phyloP scores from a whole-genome alignment of 2,888 invertebrate species.

The Eupithecia subumbrata region DNA sequence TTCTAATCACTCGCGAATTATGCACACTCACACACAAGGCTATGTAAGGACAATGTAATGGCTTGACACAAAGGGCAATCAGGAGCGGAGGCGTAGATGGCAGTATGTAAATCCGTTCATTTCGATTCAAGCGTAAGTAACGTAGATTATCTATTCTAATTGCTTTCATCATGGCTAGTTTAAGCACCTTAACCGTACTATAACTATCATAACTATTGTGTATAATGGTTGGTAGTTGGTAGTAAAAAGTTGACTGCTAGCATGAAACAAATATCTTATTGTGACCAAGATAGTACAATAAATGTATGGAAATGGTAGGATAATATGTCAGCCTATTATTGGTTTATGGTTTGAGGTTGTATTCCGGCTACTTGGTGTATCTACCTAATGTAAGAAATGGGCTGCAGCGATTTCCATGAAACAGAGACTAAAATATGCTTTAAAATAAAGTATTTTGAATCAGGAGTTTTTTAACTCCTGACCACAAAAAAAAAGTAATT shows the following conservation, averaged over 20 bases:
- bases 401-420: neutral
- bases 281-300: no score
- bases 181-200: neutral
- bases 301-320: no score
- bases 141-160: neutral
- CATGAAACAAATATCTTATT: no score
- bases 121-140: neutral
- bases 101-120: neutral
- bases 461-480: no score
- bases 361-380: neutral
- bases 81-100: neutral
- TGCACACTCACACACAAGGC: neutral
- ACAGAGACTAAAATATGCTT: no score
- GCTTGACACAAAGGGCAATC: neutral
- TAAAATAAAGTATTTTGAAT: no score
- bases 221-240: no score
- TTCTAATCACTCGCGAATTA: neutral
- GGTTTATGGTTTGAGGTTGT: no score
- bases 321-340: no score
- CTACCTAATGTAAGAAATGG: neutral
- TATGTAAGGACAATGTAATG: neutral
- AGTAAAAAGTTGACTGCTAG: no score
- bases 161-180: neutral
- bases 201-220: neutral
- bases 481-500: no score